Evolutionary conservation across 2,888 invertebrate genomes (phyloP).

Genomic region (Altica lythri): DNA sequence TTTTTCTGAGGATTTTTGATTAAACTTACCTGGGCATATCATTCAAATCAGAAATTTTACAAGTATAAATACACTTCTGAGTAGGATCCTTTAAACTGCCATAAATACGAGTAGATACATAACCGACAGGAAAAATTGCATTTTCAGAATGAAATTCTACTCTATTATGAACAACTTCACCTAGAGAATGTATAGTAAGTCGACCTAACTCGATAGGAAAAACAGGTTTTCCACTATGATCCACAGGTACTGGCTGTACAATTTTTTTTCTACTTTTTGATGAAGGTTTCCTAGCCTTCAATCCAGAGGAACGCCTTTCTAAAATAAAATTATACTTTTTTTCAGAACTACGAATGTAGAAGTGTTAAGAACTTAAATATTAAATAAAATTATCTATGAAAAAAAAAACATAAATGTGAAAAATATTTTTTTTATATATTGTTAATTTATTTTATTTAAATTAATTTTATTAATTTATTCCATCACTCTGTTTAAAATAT

Average conservation of each 20-base stretch:
- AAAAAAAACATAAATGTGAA: too few relatives aligned
- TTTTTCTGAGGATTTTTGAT: too few relatives aligned
- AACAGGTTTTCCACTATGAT: constrained; percentile 69
- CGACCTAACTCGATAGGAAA: constrained; percentile 75
- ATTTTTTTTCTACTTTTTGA: constrained; percentile 56
- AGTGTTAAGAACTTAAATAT: too few relatives aligned
- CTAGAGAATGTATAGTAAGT: constrained; percentile 73
- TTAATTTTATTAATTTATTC: too few relatives aligned
- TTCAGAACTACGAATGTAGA: too few relatives aligned
- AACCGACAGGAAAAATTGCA: constrained; percentile 77
- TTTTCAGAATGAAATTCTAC: constrained; percentile 72
- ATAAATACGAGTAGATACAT: constrained; percentile 75
- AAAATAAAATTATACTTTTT: too few relatives aligned
- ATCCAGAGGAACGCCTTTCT: constrained; percentile 39
- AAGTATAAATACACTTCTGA: constrained; percentile 75
- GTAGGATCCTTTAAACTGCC: constrained; percentile 73
- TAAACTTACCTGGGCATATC: constrained; percentile 68
- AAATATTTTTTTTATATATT: too few relatives aligned
- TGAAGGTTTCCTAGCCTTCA: constrained; percentile 41
- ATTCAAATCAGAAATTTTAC: constrained; percentile 77
- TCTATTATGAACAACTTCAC: constrained; percentile 73
- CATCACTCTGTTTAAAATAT: too few relatives aligned
- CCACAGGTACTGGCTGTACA: constrained; percentile 68
- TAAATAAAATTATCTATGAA: too few relatives aligned
- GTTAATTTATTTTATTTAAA: too few relatives aligned